Base-by-base conservation (phyloP, 2,888 invertebrate genomes). In the Ganaspis brasiliensis region DNA sequence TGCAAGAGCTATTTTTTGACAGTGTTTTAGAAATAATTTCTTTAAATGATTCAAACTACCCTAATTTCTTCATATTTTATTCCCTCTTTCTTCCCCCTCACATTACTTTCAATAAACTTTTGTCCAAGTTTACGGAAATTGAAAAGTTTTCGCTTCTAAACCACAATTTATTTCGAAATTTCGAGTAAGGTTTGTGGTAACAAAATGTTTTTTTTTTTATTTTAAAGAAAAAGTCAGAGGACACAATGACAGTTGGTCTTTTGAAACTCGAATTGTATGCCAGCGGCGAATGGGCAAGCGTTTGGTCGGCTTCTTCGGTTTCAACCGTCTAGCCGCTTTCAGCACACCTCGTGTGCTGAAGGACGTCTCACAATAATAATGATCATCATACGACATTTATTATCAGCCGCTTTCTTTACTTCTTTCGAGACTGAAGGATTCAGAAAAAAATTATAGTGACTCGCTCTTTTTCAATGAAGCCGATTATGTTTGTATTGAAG, bases 301-400 rank as follows among this genome's bases (percentile, higher is more conserved):
- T 85, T 85, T 87, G 85, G 87, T 87, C 88, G 87, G 89, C 89
- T 88, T 91, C 91, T 91, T 90, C 86, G 87, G 84, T 91, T 91
- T 90, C 91, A 91, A 91, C 87, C 89, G 88, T 91, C 90, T 89
- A 89, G 87, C 89, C 90, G 89, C 89, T 89, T 90, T 88, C 87
- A 86, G 86, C 85, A 86, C 88, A 86, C 87, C 86, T 88, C 81
- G 84, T 79, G 59, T 71, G 71, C 75, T 63, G 70, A 67, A 63
- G 67, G 74, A 70, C 70, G 67, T 59, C 52, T 76, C 73, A 61
- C 77, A 76, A 75, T 78, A 77, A 74, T 74, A 76, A 78, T 80
- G 77, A 81, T 80, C 72, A 73, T 73, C 73, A 52, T 56, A 73
- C 49, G 70, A 72, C 40, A 74, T 78, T 63, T 75, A 71, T 67